Percentiles rank a stretch among this genome's conserved stretches.
phyloP scores from a whole-genome alignment of 2,888 invertebrate species.

The Drosophila falleni region DNA sequence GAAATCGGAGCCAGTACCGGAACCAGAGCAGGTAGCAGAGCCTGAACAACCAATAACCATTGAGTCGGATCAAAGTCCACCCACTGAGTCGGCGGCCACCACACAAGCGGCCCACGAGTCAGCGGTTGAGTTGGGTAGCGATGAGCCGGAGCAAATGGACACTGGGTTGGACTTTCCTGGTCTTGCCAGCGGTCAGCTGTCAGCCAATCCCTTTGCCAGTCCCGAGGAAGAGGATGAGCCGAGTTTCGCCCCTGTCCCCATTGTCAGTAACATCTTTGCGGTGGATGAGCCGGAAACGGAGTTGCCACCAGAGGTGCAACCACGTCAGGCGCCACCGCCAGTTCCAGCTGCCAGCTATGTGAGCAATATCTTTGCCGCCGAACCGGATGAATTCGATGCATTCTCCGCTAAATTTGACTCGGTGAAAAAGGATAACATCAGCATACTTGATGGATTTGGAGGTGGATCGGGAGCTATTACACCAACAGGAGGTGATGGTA shows the following conservation, averaged over 20 bases:
- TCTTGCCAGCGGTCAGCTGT: constrained; percentile 81
- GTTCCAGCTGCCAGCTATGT: constrained; percentile 60
- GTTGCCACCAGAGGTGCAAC: constrained; percentile 56
- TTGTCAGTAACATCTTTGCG: constrained; percentile 76
- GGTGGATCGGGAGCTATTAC: constrained; percentile 83
- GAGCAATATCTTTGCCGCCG: constrained; percentile 82
- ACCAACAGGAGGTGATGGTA: constrained; percentile 83
- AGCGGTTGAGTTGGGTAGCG: constrained; percentile 61
- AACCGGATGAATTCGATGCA: constrained; percentile 92
- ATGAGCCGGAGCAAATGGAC: constrained; percentile 84
- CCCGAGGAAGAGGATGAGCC: constrained; percentile 84
- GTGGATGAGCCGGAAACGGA: constrained; percentile 53
- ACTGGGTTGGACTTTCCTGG: constrained; percentile 83
- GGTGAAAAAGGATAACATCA: constrained; percentile 85
- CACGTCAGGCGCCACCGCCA: constrained; percentile 43
- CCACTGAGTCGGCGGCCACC: constrained; percentile 78
- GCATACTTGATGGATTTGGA: constrained; percentile 84
- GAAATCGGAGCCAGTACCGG: constrained; percentile 43
- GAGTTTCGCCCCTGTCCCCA: constrained; percentile 64
- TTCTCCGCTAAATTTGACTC: constrained; percentile 95
- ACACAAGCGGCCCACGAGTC: constrained; percentile 71
- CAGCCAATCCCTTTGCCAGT: constrained; percentile 86
- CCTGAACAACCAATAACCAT: constrained; percentile 29
- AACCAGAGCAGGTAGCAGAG: constrained; percentile 34
- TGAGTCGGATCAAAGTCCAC: constrained; percentile 80